Evolutionary conservation across 1,140 invertebrate species (phyloP), one percentile per base, ranked within the genome.

Genomic region (Nasonia vitripennis): DNA sequence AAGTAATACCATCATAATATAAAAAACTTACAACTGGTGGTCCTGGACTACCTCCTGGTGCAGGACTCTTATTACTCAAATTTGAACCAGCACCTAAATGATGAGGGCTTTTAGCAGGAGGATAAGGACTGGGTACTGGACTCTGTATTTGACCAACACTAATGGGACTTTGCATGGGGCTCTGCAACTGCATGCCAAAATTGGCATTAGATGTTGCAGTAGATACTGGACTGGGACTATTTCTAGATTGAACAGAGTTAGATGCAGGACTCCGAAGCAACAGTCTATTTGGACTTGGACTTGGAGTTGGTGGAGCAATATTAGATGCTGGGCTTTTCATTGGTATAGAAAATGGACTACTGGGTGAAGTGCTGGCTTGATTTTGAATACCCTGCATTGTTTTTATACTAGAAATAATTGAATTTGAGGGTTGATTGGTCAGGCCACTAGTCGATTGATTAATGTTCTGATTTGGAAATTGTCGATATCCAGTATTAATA

Each of bases 111-210:
- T 93, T 93, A 74, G 93, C 90, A 81, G 92, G 92, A 45, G 93
- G 91, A 88, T 93, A 93, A 2, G 93, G 92, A 87, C 92, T 93
- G 27, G 92, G 91, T 71, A 92, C 92, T 71, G 93, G 93, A 86
- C 92, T 93, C 79, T 93, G 93, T 83, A 93, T 93, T 87, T 91
- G 92, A 67, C 91, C 91, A 85, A 93, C 92, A 77, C 91, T 93
- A 82, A 93, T 91, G 34, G 93, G 93, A 86, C 93, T 93, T 81
- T 93, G 93, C 92, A 93, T 93, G 10, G 93, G 93, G 85, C 93
- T 93, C 85, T 93, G 92, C 84, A 93, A 89, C 86, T 93, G 93
- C 86, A 93, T 91, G 71, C 89, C 91, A 83, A 93, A 93, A 80
- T 88, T 92, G 51, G 88, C 84, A 75, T 92, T 93, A 11, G 90